Base-by-base conservation (phyloP, 2,888 invertebrate species). In the Tetramorium bicarinatum region DNA sequence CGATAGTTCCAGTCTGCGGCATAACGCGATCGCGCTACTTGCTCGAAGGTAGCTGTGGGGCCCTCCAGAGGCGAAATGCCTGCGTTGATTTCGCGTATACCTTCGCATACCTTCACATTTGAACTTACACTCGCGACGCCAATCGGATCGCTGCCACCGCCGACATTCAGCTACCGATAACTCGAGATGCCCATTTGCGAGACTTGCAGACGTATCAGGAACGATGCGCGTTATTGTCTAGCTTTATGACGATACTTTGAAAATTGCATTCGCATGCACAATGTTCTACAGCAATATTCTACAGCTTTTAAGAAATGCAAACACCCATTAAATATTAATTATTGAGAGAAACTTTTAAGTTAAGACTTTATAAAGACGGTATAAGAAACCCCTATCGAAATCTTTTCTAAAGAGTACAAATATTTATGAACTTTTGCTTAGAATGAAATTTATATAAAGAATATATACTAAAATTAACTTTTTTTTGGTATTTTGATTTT, bases 11-110 rank as follows among this genome's bases (percentile, higher is more conserved):
- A 86, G 90, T 91, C 90, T 88, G 91, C 85, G 88, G 89, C 88
- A 93, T 90, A 91, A 91, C 91, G 90, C 89, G 92, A 92, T 92
- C 91, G 88, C 87, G 87, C 92, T 92, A 92, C 91, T 92, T 92
- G 92, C 92, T 87, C 83, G 82, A 11, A 25, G 72, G 77, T 87
- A 89, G 87, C 89, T 89, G 90, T 89, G 88, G 86, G 79, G 89
- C 87, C 87, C 89, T 90, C 89, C 85, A 84, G 91, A 88, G 89
- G 91, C 71, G 59, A 90, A 90, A 89, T 90, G 90, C 90, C 59
- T 85, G 90, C 79, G 59, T n/a, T 85, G 89, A 82, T 86, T 85
- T 89, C 88, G 82, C 87, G 80, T 90, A 89, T 87, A 87, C 89
- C 89, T 87, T 86, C 81, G 87, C 84, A 84, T 88, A 89, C 87